Conservation (phyloP, 2,888 invertebrate species). For the Drosophila bunnanda region DNA sequence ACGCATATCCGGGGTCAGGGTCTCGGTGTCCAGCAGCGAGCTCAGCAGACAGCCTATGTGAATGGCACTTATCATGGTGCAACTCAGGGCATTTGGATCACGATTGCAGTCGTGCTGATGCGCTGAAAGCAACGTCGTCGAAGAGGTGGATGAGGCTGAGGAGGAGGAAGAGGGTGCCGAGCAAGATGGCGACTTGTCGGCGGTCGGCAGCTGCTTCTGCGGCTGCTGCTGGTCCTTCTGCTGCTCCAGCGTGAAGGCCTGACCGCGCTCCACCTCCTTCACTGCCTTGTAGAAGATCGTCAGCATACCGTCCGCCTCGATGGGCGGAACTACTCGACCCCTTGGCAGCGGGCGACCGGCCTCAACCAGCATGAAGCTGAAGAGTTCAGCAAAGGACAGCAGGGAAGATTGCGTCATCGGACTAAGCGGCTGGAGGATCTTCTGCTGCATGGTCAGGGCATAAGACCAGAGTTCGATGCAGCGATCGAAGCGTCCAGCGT, state of each 20-base stretch:
- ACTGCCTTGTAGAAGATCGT: conserved; percentile 93
- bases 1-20: conserved; percentile 85
- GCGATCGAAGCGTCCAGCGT: conserved; percentile 95
- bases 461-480: conserved; percentile 98
- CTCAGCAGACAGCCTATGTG: conserved; percentile 93
- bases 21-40: conserved; percentile 87
- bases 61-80: conserved; percentile 93
- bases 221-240: conserved; percentile 59
- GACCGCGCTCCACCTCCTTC: conserved; percentile 88
- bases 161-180: conserved; percentile 53
- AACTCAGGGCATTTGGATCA: conserved; percentile 90
- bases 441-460: conserved; percentile 97
- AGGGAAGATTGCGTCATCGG: conserved; percentile 97
- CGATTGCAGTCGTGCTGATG: conserved; percentile 87
- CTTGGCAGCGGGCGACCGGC: conserved; percentile 89
- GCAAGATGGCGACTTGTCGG: conserved; percentile 60
- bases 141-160: conserved; percentile 37
- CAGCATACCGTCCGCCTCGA: conserved; percentile 92
- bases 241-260: conserved; percentile 73
- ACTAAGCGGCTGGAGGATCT: conserved; percentile 95
- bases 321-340: conserved; percentile 91
- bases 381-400: conserved; percentile 97
- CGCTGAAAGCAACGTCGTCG: conserved; percentile 63
- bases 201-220: conserved; percentile 50
- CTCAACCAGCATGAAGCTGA: conserved; percentile 97